Conservation (phyloP, 2,113 vertebrate genomes). For the Tragulus kanchil region DNA sequence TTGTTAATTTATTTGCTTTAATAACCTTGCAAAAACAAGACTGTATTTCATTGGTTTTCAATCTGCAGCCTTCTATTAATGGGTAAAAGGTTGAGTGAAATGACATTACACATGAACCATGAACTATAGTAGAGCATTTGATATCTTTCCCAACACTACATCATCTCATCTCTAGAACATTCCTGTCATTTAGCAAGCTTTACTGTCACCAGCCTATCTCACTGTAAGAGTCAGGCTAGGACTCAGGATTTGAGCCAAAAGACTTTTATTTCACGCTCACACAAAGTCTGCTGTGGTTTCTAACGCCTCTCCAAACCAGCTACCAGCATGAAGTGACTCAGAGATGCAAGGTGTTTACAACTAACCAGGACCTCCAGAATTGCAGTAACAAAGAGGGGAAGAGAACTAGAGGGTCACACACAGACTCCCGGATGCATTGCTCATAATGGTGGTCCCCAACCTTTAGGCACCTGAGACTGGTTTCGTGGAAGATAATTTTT, state of each 20-base stretch:
- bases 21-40: constrained; percentile 46
- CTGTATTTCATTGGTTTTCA: constrained; percentile 18
- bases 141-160: neutral
- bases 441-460: neutral
- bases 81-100: constrained; percentile 49
- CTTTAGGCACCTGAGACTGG: neutral
- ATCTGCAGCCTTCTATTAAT: constrained; percentile 83
- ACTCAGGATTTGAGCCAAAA: neutral
- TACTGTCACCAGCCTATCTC: neutral
- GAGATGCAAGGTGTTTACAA: neutral
- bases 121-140: neutral
- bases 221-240: neutral
- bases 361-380: neutral
- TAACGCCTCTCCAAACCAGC: neutral
- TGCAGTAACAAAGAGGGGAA: neutral
- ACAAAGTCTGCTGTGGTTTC: neutral
- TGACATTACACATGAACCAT: neutral
- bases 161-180: neutral
- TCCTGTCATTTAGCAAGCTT: neutral
- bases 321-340: neutral
- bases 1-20: constrained; percentile 79
- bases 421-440: neutral
- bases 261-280: neutral
- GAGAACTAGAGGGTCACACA: neutral
- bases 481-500: neutral